Evolutionary conservation across 2,797 vertebrate genomes (phyloP).

Genomic region (Lindbergichthys nudifrons): DNA sequence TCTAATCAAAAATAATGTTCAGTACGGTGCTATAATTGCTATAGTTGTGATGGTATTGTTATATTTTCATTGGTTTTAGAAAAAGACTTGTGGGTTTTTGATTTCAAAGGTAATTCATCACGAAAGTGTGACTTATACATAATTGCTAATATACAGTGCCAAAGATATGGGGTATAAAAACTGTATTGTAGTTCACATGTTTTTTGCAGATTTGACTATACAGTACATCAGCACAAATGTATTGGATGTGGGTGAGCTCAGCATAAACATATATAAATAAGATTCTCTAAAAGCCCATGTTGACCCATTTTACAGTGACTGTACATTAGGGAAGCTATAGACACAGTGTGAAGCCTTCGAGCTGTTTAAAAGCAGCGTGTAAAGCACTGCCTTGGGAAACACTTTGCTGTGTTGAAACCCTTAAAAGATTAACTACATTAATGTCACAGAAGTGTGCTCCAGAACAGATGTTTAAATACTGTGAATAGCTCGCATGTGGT

Average conservation of each 20-base stretch:
- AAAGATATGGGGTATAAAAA: background rate
- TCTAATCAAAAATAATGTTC: background rate
- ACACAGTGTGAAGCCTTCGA: conserved; percentile 40
- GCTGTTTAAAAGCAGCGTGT: conserved; percentile 14
- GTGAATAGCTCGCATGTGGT: background rate
- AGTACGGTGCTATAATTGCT: background rate
- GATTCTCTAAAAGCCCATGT: conserved; percentile 25
- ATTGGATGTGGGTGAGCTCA: background rate
- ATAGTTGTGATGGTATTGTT: background rate
- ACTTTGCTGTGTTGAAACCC: background rate
- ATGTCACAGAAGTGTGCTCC: background rate
- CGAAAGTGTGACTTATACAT: background rate
- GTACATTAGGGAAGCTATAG: conserved; percentile 6
- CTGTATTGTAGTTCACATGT: background rate
- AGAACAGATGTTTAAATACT: conserved; percentile 31
- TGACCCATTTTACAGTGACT: conserved; percentile 48
- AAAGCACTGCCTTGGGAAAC: conserved; percentile 21
- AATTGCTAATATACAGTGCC: background rate
- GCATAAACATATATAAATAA: conserved; percentile 3
- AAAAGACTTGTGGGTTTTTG: background rate
- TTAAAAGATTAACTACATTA: conserved; percentile 13
- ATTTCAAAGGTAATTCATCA: background rate
- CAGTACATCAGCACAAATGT: background rate
- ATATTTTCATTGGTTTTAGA: background rate
- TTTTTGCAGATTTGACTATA: background rate